phyloP scores from a whole-genome alignment of 1,140 invertebrate species.

The Drosophila ohnishii region DNA sequence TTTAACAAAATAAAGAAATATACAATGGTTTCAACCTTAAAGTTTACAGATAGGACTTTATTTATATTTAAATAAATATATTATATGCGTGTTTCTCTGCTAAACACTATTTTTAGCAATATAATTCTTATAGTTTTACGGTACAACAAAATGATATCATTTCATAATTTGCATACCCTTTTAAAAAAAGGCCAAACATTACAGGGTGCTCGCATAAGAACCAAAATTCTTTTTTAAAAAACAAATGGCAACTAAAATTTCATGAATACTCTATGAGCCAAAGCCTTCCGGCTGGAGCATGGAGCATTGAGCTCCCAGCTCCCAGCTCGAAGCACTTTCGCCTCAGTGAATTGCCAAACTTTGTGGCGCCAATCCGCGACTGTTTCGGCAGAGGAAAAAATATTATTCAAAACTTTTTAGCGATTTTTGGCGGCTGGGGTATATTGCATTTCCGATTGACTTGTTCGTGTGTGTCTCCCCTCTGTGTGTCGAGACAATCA shows the following conservation, averaged over 20 bases:
- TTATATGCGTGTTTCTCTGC: too few species aligned
- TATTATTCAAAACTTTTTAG: conserved; percentile 57
- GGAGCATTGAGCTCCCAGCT: not conserved
- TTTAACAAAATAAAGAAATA: too few species aligned
- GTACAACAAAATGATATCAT: fast-evolving
- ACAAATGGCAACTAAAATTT: conserved; percentile 42
- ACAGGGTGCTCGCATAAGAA: conserved; percentile 11
- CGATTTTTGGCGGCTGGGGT: conserved; percentile 26
- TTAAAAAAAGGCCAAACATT: not conserved
- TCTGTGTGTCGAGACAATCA: conserved; percentile 13
- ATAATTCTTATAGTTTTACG: too few species aligned
- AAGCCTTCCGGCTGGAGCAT: conserved; percentile 11
- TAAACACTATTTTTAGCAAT: too few species aligned
- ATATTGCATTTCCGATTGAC: conserved; percentile 51
- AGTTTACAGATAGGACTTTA: too few species aligned
- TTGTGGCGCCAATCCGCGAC: conserved; percentile 46
- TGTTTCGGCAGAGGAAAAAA: conserved; percentile 1
- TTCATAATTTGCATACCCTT: not conserved
- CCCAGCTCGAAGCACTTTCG: conserved; percentile 1
- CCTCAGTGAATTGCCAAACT: conserved; percentile 44
- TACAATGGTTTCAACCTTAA: too few species aligned
- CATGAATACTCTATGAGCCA: conserved; percentile 49
- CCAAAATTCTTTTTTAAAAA: conserved; percentile 10
- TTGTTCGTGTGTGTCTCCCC: conserved; percentile 1
- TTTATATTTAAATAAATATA: too few species aligned